phyloP scores from a whole-genome alignment of 2,113 vertebrate species.

The Galeopterus variegatus region DNA sequence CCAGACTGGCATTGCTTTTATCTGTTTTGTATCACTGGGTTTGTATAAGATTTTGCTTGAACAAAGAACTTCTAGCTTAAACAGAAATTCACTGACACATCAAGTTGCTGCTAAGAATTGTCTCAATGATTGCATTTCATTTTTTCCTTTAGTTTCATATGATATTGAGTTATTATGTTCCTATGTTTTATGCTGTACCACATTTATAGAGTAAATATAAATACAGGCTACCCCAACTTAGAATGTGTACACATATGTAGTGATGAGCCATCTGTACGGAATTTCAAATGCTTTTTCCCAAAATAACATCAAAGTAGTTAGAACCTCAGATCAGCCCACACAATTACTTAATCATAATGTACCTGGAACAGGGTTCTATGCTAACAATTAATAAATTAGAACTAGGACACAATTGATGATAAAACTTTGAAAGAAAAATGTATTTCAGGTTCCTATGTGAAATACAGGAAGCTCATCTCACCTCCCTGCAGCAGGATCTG shows the following conservation, averaged over 20 bases:
- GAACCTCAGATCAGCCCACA: neutral
- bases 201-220: neutral
- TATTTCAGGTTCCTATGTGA: neutral
- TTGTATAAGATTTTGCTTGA: neutral
- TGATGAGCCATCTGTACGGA: neutral
- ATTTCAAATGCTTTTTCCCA: slow-evolving; percentile 24
- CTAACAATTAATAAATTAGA: slow-evolving; percentile 31
- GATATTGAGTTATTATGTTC: neutral
- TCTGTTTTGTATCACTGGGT: neutral
- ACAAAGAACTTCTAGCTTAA: slow-evolving; percentile 47
- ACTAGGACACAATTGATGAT: neutral
- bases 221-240: neutral
- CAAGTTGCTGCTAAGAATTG: neutral
- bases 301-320: slow-evolving; percentile 21
- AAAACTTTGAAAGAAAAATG: slow-evolving; percentile 24
- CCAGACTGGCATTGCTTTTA: neutral
- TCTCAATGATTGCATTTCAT: neutral
- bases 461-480: neutral
- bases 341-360: neutral
- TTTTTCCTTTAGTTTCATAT: slow-evolving; percentile 31
- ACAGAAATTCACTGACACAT: neutral
- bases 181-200: neutral
- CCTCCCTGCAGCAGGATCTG: neutral
- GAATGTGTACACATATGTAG: neutral
- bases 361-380: neutral